A percentile compares a stretch with the other conserved stretches of the same genome.
Evolutionary conservation across 1,140 invertebrate genomes (phyloP).

Genomic region (Penaeus chinensis): DNA sequence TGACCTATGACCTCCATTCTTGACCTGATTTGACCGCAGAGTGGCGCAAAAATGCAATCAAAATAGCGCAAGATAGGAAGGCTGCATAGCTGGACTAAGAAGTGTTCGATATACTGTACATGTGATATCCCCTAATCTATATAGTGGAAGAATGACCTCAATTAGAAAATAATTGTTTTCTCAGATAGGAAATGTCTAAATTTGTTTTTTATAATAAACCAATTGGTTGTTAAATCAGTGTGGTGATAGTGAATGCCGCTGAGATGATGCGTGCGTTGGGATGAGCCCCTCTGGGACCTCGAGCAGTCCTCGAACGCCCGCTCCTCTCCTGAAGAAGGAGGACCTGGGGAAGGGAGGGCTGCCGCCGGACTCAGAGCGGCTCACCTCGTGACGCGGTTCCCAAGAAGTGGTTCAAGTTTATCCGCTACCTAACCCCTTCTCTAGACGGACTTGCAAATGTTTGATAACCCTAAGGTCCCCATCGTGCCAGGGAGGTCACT

Average conservation of each 20-base stretch:
- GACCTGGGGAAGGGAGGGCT: not conserved
- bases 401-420: conserved; percentile 47
- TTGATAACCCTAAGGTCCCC: conserved; percentile 32
- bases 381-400: conserved; percentile 34
- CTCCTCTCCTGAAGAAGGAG: conserved; percentile 7
- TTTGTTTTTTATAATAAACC: conserved; percentile 35
- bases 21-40: conserved; percentile 36
- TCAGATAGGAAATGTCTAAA: conserved; percentile 31
- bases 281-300: conserved; percentile 23
- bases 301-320: conserved; percentile 11
- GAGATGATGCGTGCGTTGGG: conserved; percentile 26
- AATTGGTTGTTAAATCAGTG: conserved; percentile 41
- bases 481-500: conserved; percentile 30
- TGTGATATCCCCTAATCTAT: conserved; percentile 46
- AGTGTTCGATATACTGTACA: conserved; percentile 51
- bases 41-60: conserved; percentile 46
- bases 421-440: conserved; percentile 33
- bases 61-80: conserved; percentile 46
- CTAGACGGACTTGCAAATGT: conserved; percentile 41
- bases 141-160: conserved; percentile 49
- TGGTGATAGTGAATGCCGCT: conserved; percentile 45
- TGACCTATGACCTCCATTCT: conserved; percentile 29
- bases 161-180: conserved; percentile 24
- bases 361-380: conserved; percentile 7
- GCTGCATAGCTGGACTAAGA: conserved; percentile 50